Percentiles rank a stretch among this genome's conserved stretches.
Evolutionary conservation across 2,113 vertebrate species (phyloP).

Genomic region (Balaeniceps rex): DNA sequence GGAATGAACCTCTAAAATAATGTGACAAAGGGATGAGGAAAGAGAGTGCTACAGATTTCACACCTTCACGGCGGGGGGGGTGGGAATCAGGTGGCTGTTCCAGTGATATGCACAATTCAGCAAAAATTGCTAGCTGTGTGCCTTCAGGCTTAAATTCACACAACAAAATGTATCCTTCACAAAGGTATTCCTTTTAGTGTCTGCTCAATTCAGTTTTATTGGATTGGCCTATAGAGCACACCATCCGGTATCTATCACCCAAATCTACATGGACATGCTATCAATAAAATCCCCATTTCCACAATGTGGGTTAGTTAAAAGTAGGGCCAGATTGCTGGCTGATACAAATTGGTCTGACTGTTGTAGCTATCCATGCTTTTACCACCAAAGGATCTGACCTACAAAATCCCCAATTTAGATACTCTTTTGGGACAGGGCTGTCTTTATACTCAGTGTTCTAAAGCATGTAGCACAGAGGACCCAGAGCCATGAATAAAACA

Average conservation of each 20-base stretch:
- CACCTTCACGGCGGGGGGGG: neutral
- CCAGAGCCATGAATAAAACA: conserved; percentile 42
- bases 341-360: conserved; percentile 14
- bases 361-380: conserved; percentile 39
- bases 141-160: conserved; percentile 26
- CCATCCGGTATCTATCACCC: conserved; percentile 42
- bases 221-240: conserved; percentile 38
- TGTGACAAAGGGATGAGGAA: neutral
- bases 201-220: conserved; percentile 49
- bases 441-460: neutral
- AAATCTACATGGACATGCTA: conserved; percentile 23
- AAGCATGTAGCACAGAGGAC: neutral
- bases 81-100: neutral
- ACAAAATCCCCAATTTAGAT: conserved; percentile 17
- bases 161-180: neutral
- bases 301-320: conserved; percentile 11
- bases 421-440: neutral
- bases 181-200: conserved; percentile 36
- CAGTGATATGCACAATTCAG: neutral
- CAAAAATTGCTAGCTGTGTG: neutral
- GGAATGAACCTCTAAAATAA: neutral
- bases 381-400: conserved; percentile 18
- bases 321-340: conserved; percentile 1
- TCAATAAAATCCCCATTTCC: conserved; percentile 27
- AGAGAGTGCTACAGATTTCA: neutral